Base-by-base conservation (phyloP, 2,888 invertebrate genomes). In the Eristalinus sepulchralis region DNA sequence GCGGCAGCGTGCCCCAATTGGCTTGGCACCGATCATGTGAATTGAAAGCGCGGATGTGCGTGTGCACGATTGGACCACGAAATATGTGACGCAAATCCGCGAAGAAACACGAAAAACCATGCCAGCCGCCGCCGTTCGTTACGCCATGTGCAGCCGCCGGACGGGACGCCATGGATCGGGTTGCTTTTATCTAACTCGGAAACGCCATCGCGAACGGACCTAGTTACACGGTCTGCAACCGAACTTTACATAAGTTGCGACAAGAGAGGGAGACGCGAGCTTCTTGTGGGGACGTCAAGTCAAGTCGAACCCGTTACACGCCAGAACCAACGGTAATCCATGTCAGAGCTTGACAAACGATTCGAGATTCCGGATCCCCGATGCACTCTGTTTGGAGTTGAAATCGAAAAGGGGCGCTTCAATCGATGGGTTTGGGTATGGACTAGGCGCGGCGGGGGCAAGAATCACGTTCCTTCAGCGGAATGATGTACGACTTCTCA, bases 181-280 rank as follows among this genome's bases (percentile, higher is more conserved):
- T 81, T 55, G 64, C 70, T 34, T 47, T 81, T 84, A 84, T 84
- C 84, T 76, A 67, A 81, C 81, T 81, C 84, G 84, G 84, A 84
- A 81, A 81, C 63, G n/a, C 47, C 39, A n/a, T n/a, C 39, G 39
- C 39, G 39, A 39, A 39, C n/a, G 39, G 39, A 39, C 39, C 47
- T 17, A 47, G 36, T 64, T 79, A 24, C 39, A 57, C 24, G 31
- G 27, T 36, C 31, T n/a, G 64, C 70, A 82, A 77, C 55, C 62
- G 60, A 77, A 72, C 67, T 73, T 83, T 78, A 66, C 71, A 71
- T 71, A 71, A 82, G 70, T 57, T 60, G 31, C 63, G 22, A n/a
- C 34, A 66, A 36, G 53, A 64, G 70, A 55, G 66, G 55, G 36
- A 57, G 63, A 47, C 10, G 10, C 1, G 22, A 63, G 62, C 67